A percentile compares a stretch with the other conserved stretches of the same genome.
These are phyloP conservation scores for Enteromius treurensis DNA, from an alignment of 2,797 vertebrate genomes.

Conservation along the genomic window DNA sequence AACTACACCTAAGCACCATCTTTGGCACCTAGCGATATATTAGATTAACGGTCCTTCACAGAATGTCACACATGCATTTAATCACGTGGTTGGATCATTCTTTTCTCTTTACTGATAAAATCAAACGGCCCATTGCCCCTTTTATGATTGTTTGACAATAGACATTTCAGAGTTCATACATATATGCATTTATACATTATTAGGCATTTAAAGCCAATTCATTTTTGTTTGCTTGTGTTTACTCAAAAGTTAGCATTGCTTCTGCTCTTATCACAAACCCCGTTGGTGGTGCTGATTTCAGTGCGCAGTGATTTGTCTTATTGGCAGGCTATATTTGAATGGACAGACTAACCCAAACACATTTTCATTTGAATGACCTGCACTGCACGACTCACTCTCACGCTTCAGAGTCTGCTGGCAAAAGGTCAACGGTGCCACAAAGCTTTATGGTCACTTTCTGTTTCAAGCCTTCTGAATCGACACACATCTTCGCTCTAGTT, in stretches of 20 bases:
- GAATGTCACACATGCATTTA: too few species aligned
- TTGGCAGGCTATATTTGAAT: constrained; percentile 31
- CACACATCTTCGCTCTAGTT: neutral
- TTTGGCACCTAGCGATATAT: too few species aligned
- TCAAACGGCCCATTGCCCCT: too few species aligned
- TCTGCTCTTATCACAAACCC: constrained; percentile 4
- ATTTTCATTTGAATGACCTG: constrained; percentile 32
- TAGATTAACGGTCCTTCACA: too few species aligned
- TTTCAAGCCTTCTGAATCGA: constrained; percentile 12
- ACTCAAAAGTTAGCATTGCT: neutral
- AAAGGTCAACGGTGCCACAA: constrained; percentile 47
- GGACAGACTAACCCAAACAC: constrained; percentile 6
- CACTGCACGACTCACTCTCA: constrained; percentile 23
- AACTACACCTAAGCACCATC: too few species aligned
- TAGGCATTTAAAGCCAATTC: neutral
- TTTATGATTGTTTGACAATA: neutral
- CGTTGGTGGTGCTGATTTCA: neutral
- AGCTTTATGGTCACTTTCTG: neutral
- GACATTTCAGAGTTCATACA: neutral
- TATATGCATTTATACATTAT: neutral
- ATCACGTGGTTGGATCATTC: too few species aligned
- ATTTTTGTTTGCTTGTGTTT: neutral
- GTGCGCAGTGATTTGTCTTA: constrained; percentile 32
- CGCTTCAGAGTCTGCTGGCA: constrained; percentile 31
- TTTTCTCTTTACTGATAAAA: too few species aligned